These are phyloP conservation scores for Carollia perspicillata DNA, from an alignment of 2,113 vertebrate species.

Conservation along the genomic window DNA sequence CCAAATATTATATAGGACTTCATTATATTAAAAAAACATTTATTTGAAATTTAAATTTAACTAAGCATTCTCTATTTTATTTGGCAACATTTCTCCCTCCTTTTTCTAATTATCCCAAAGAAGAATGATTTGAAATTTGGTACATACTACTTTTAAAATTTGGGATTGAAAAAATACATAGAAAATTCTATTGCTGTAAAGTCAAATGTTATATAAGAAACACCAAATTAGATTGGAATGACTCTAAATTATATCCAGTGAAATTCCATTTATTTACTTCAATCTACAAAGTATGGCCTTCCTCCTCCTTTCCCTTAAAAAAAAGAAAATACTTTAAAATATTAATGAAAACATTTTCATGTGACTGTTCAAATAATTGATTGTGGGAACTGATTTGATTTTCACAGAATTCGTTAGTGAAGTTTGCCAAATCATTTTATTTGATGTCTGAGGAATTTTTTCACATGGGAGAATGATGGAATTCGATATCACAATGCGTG, in stretches of 20 bases:
- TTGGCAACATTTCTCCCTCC: not conserved
- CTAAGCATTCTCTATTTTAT: not conserved
- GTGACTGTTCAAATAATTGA: slow-evolving; percentile 53
- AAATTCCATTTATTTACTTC: not conserved
- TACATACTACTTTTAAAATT: not conserved
- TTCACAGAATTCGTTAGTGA: not conserved
- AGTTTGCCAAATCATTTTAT: slow-evolving; percentile 54
- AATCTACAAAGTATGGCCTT: not conserved
- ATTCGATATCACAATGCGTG: not conserved
- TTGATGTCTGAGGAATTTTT: slow-evolving; percentile 47
- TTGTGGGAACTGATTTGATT: slow-evolving; percentile 34
- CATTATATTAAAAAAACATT: not conserved
- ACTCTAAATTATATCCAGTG: not conserved
- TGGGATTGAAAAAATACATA: not conserved
- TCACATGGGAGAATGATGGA: not conserved
- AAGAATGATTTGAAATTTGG: not conserved
- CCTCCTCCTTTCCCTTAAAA: not conserved
- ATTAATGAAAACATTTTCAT: slow-evolving; percentile 1
- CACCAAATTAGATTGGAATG: not conserved
- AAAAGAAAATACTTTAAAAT: slow-evolving; percentile 48
- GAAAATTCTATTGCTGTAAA: not conserved
- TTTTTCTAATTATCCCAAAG: not conserved
- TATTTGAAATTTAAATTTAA: slow-evolving; percentile 3
- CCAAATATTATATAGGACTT: not conserved
- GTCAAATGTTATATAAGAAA: not conserved